Evolutionary conservation across 2,888 invertebrate genomes (phyloP).

Genomic region (Drosophila greeni): DNA sequence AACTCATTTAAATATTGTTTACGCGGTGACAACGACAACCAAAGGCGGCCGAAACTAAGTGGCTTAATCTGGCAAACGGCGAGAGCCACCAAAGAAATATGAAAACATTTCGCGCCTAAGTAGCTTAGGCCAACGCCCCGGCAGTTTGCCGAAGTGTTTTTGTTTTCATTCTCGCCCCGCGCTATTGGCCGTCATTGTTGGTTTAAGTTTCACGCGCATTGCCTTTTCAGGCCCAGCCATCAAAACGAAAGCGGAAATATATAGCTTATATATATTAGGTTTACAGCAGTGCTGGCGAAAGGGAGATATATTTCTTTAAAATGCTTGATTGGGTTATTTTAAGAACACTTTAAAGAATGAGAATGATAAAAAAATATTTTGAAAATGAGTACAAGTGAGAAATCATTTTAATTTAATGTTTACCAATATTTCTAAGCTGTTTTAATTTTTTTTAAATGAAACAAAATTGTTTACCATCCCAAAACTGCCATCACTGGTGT

Average conservation of each 20-base stretch:
- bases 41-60: slow-evolving; percentile 57
- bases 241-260: slow-evolving; percentile 32
- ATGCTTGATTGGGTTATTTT: too few species aligned
- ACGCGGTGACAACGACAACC: slow-evolving; percentile 47
- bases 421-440: neutral
- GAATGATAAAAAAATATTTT: too few species aligned
- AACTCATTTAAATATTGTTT: slow-evolving; percentile 71
- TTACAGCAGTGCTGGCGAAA: neutral
- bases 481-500: neutral
- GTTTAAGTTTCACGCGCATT: slow-evolving; percentile 45
- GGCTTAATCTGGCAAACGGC: slow-evolving; percentile 67
- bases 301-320: accelerated
- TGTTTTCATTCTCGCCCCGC: slow-evolving; percentile 23
- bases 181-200: slow-evolving; percentile 24
- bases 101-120: slow-evolving; percentile 60
- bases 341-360: too few species aligned
- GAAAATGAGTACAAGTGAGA: neutral
- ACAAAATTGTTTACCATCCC: neutral
- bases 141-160: slow-evolving; percentile 36
- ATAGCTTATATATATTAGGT: slow-evolving; percentile 11
- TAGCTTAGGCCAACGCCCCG: slow-evolving; percentile 51
- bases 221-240: slow-evolving; percentile 22
- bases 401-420: neutral
- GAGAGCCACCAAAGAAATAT: slow-evolving; percentile 47
- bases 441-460: neutral